These are phyloP conservation scores for Stichopus chloronotus DNA, from an alignment of 35 echinoderm and acorn worm genomes.

Conservation along the genomic window DNA sequence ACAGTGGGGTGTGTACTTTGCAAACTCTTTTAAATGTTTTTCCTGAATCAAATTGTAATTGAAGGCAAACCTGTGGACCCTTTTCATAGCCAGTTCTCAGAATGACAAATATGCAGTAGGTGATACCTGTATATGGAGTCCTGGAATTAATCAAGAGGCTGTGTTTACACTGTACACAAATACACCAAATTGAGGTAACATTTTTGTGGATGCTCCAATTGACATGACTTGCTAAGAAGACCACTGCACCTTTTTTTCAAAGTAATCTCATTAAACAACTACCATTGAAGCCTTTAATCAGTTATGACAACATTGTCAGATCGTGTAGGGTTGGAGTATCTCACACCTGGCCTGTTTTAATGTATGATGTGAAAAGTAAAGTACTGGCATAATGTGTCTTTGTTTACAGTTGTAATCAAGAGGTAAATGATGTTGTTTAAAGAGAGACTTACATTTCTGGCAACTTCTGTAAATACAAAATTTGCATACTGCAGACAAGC, in stretches of 20 bases:
- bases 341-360: constrained; percentile 23
- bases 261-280: constrained; percentile 1
- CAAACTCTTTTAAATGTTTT: too few relatives aligned
- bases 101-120: background rate
- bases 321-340: constrained; percentile 17
- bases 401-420: constrained; percentile 40
- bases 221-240: background rate
- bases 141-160: background rate
- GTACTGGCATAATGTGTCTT: background rate
- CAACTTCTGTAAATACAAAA: too few relatives aligned
- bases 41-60: too few relatives aligned
- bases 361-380: constrained; percentile 11
- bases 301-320: constrained; percentile 43
- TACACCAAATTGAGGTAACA: background rate
- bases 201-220: background rate
- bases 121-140: background rate
- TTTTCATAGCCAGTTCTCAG: background rate
- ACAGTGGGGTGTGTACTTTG: too few relatives aligned
- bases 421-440: too few relatives aligned
- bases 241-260: background rate
- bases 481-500: too few relatives aligned
- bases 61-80: background rate
- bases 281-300: constrained; percentile 7
- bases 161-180: background rate
- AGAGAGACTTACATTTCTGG: too few relatives aligned